Evolutionary conservation across 2,888 invertebrate genomes (phyloP), one percentile per base, ranked within the genome.

Genomic region (Erpobdella octoculata): DNA sequence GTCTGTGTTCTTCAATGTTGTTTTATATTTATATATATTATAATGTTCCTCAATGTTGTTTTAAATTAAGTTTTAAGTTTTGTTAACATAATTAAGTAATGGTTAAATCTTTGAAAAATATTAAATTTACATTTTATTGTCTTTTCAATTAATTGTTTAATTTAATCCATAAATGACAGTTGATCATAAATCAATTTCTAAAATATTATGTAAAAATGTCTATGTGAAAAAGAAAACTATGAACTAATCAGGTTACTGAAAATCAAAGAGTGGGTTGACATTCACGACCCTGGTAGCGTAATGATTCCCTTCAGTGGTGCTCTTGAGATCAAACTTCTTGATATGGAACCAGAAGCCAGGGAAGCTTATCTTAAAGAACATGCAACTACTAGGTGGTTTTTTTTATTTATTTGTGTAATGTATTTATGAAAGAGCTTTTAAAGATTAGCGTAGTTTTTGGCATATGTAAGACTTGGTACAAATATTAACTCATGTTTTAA

Each of bases 261-360:
- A 86, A 91, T 99, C 79, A 98, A 98, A 83, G 95, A 95, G 83
- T 98, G 95, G 95, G 91, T 99, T 77, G 96, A 98, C 83, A 91
- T 91, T 81, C 89, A 96, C 81, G 98, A 99, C 82, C 91, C 94
- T 0, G 96, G 96, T 1, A 89, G 95, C 0, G 86, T 89, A 2
- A 88, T 97, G 53, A 94, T 99, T 76, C 97, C 97, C 0, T 97
- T 98, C 86, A 96, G 95, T 25, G 97, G 96, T 0, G 89, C 86
- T 18, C 89, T 95, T 79, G 98, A 99, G 84, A 87, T 88, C 73
- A 90, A 91, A 84, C 82, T 96, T 31, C 91, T 94, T 89, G 89
- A 90, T 12, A 71, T 76, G 21, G 74, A 72, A 6, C 70, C 75
- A 3, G 78, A 79, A 28, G 78, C 74, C 37, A 87, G 87, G 73